Conservation (phyloP, 1,140 invertebrate species). For the Armadillidium nasatum region DNA sequence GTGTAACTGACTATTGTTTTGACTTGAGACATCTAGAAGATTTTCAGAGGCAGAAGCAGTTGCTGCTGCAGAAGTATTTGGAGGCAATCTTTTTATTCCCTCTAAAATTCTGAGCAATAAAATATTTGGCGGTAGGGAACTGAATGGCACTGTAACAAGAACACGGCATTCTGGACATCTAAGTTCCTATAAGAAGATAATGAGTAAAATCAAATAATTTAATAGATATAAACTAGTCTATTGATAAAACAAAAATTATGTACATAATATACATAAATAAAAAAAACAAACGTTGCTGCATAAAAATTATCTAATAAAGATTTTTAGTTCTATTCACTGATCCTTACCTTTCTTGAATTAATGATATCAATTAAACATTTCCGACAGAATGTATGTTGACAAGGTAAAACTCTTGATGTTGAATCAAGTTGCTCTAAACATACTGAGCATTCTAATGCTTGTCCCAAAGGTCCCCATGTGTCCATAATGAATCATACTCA, state of each 20-base stretch:
- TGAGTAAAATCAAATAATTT: not conserved
- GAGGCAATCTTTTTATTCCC: slow-evolving; percentile 23
- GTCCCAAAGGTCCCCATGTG: slow-evolving; percentile 48
- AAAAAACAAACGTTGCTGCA: not conserved
- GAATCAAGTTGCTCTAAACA: slow-evolving; percentile 85
- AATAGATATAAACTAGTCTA: not conserved
- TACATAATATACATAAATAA: not conserved
- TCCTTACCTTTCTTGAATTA: slow-evolving; percentile 68
- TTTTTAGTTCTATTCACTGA: too few species aligned
- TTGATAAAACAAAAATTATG: not conserved
- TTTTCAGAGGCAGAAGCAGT: slow-evolving; percentile 23
- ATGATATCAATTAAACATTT: slow-evolving; percentile 89
- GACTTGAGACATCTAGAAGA: slow-evolving; percentile 31
- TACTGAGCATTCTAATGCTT: slow-evolving; percentile 88
- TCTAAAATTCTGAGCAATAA: too few species aligned
- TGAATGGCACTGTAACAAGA: slow-evolving; percentile 72
- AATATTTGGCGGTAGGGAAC: slow-evolving; percentile 66
- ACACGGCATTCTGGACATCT: slow-evolving; percentile 91
- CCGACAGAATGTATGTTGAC: slow-evolving; percentile 93
- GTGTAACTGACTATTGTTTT: slow-evolving; percentile 27
- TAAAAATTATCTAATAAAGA: not conserved
- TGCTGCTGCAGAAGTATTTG: slow-evolving; percentile 27
- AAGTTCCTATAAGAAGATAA: slow-evolving; percentile 57
- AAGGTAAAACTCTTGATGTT: slow-evolving; percentile 86
- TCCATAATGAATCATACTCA: not conserved